phyloP scores from a whole-genome alignment of 2,113 vertebrate species.

The Xyrauchen texanus region DNA sequence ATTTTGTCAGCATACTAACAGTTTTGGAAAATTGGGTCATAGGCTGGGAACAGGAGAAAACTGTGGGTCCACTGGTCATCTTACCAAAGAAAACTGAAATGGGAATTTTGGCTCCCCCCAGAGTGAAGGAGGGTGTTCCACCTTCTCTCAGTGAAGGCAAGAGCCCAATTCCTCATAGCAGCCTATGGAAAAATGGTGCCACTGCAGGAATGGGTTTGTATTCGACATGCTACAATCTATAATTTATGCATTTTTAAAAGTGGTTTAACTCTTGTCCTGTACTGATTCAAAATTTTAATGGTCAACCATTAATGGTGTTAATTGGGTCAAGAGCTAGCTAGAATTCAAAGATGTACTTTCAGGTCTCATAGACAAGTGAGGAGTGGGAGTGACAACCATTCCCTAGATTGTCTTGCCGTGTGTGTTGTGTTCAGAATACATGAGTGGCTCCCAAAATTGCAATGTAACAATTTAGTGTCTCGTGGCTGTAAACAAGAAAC shows the following conservation, averaged over 20 bases:
- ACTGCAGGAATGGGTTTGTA: conserved; percentile 13
- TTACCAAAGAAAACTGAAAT: conserved; percentile 4
- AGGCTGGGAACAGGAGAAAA: conserved; percentile 25
- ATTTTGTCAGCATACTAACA: neutral
- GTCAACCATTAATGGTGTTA: no score
- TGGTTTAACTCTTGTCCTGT: no score
- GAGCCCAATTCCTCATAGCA: conserved; percentile 12
- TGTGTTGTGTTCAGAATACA: no score
- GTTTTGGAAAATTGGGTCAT: neutral
- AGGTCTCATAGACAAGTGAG: no score
- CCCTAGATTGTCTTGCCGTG: no score
- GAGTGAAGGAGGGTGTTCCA: conserved; percentile 14
- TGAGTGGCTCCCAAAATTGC: no score
- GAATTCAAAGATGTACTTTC: no score
- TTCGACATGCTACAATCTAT: neutral
- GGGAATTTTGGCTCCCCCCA: conserved; percentile 20
- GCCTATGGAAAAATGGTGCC: conserved; percentile 3
- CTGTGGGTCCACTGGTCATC: conserved; percentile 32
- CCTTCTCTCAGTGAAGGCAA: conserved; percentile 3
- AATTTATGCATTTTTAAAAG: neutral
- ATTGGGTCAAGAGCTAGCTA: no score
- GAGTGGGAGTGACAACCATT: no score
- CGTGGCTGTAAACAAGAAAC: no score
- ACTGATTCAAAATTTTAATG: no score
- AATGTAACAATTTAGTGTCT: no score